Evolutionary conservation across 2,888 invertebrate species (phyloP).

Genomic region (Gymnocheta viridis): DNA sequence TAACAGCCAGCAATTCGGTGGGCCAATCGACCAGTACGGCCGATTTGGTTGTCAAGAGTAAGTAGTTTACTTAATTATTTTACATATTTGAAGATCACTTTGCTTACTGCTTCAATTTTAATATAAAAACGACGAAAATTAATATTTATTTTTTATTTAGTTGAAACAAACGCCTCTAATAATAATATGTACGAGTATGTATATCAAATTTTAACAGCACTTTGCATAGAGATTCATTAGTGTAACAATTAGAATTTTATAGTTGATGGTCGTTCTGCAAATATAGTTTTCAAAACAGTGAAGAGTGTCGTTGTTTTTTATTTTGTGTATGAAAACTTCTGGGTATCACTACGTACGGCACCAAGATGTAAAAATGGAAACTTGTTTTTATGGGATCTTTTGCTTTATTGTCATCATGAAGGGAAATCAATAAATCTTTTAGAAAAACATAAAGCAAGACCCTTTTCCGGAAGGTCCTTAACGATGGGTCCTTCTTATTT

Average conservation of each 20-base stretch:
- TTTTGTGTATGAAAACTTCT: neutral
- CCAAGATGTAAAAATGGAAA: neutral
- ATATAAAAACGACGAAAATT: neutral
- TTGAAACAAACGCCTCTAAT: neutral
- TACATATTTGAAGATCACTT: neutral
- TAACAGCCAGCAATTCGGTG: constrained; percentile 88
- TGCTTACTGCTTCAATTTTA: neutral
- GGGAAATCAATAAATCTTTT: too few species aligned
- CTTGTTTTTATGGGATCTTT: too few species aligned
- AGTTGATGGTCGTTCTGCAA: neutral
- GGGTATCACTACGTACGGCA: neutral
- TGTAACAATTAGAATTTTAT: neutral
- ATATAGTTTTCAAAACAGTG: neutral
- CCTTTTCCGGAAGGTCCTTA: too few species aligned
- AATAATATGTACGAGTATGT: too few species aligned
- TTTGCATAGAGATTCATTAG: constrained; percentile 7
- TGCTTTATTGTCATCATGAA: too few species aligned
- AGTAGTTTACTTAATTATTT: constrained; percentile 74
- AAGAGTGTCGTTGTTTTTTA: too few species aligned
- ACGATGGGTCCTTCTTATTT: too few species aligned
- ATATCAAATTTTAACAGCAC: constrained; percentile 7
- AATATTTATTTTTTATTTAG: neutral
- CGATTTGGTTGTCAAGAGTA: constrained; percentile 91
- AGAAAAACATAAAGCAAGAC: too few species aligned
- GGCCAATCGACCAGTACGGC: constrained; percentile 90